Evolutionary conservation across 2,113 vertebrate genomes (phyloP).

Genomic region (Anser cygnoides): DNA sequence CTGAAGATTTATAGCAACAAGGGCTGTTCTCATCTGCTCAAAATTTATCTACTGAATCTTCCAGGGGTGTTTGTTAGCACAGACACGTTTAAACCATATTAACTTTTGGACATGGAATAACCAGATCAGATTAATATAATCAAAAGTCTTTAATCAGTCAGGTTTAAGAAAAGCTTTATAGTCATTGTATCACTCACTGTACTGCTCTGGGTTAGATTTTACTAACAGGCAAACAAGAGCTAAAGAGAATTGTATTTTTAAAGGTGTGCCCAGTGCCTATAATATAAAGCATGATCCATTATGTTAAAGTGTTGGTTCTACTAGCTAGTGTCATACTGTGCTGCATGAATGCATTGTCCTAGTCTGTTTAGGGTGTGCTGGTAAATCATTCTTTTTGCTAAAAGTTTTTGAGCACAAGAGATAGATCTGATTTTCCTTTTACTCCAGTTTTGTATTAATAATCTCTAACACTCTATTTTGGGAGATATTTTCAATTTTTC

Average conservation of each 20-base stretch:
- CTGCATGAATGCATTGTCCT: neutral
- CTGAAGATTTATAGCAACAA: neutral
- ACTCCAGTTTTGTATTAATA: neutral
- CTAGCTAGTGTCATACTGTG: neutral
- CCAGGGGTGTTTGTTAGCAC: neutral
- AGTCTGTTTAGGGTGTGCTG: neutral
- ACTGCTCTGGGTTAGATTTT: neutral
- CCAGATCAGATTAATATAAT: neutral
- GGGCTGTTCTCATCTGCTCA: neutral
- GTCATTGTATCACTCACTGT: neutral
- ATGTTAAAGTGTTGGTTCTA: neutral
- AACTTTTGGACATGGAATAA: neutral
- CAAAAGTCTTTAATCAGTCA: neutral
- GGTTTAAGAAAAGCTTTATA: neutral
- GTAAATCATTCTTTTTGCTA: neutral
- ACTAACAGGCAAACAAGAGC: neutral
- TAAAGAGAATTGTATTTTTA: neutral
- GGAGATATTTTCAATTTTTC: neutral
- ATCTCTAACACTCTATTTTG: neutral
- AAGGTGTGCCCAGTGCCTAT: neutral
- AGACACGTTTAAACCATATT: neutral
- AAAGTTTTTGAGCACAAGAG: neutral
- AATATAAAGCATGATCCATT: neutral
- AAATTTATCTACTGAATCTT: neutral
- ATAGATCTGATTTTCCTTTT: neutral